Evolutionary conservation across 1,140 invertebrate genomes (phyloP), one percentile per base, ranked within the genome.

Genomic region (Eumaeus atala): DNA sequence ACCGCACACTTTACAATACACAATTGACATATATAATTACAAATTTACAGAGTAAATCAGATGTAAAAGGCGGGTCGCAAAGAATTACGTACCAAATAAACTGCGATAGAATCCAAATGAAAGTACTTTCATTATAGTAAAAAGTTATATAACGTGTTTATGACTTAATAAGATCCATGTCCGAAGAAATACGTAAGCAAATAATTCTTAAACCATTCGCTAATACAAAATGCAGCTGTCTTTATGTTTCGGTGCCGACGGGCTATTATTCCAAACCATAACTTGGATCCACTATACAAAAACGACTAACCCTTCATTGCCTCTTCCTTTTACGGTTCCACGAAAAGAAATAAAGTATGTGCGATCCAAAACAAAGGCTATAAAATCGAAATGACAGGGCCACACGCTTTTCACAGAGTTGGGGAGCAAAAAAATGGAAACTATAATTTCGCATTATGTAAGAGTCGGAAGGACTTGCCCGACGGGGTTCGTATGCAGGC

Each of bases 381-480:
- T 73, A 82, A 80, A 75, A 77, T 69, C 68, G 60, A 86, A 86
- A 86, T 80, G 79, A 77, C 79, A 77, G 74, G 77, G 72, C 81
- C 83, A 84, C 83, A 86, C 79, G 74, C 73, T 82, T 84, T 85
- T 74, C 76, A 73, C 68, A 75, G 66, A 71, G 73, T 67, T 66
- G 58, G 60, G 62, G 58, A 66, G 56, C 56, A 67, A 64, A 82
- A 81, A 81, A 79, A 59, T 71, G 67, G 64, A 69, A 72, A 81
- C 71, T 79, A 77, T 80, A 83, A 83, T 84, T 83, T 83, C 74
- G 77, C 73, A 82, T 86, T 86, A 86, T 83, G 79, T 84, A 86
- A 86, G 75, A 84, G 69, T 77, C 75, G 83, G 79, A 84, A 84
- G 77, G 71, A 86, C 73, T 76, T 61, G 82, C 65, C 59, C 44